Evolutionary conservation across 2,113 vertebrate species (phyloP), one percentile per base, ranked within the genome.

Genomic region (Clupea harengus): DNA sequence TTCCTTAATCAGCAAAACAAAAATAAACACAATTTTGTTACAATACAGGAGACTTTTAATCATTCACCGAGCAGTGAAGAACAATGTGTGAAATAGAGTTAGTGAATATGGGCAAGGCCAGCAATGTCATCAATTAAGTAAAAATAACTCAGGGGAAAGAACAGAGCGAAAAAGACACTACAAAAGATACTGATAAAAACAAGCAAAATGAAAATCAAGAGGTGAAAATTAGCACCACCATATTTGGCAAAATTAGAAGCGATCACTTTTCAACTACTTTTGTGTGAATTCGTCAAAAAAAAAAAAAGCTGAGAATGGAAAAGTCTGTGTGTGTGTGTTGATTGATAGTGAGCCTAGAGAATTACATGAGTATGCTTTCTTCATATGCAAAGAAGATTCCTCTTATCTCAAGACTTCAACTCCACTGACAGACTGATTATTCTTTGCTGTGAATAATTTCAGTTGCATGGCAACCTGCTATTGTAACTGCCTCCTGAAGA

Each of bases 381-480:
- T 92, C 87, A 88, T 86, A 93, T 92, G 92, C 91, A 92, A 94
- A 93, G 83, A 87, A 81, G 86, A 88, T 87, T 6, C 82, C 90
- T 88, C 91, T 91, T 89, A 91, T 94, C 91, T 87, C 86, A 90
- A 88, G 86, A 39, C 90, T 92, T 90, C 85, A 81, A 57, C 82
- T 86, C 83, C 89, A 83, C 83, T 88, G 92, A 92, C 90, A 85
- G 64, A 87, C 85, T 88, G 89, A 92, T 91, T 92, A 94, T 91
- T 94, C 86, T 91, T 86, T 83, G 84, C 78, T 6, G 88, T 87
- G 89, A 89, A 91, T 92, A 90, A 87, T 89, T 93, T 92, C 90
- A 85, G 93, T 95, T 90, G 92, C 94, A 91, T 93, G 92, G 93
- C 94, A 94, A 94, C 94, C 90, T 86, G 91, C 89, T 93, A 94